Evolutionary conservation across 92 coral and sea anemone genomes (phyloP).

Genomic region (Epizoanthus rinbou): DNA sequence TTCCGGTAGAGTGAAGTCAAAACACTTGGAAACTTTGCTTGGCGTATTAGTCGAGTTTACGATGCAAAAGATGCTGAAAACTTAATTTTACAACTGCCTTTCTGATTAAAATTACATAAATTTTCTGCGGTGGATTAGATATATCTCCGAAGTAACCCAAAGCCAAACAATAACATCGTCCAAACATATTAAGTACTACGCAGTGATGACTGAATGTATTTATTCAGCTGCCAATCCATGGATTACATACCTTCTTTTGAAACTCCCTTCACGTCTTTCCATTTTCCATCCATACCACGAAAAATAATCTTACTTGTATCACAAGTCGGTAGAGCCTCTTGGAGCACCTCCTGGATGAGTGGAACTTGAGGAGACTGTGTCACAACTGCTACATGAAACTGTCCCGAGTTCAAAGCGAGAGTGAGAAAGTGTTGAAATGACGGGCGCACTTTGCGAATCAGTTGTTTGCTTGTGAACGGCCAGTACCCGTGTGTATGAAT

Average conservation of each 20-base stretch:
- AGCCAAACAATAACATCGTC: no score
- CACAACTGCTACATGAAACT: slow-evolving; percentile 84
- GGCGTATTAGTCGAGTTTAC: not conserved
- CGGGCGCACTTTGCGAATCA: slow-evolving; percentile 88
- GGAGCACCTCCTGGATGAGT: slow-evolving; percentile 83
- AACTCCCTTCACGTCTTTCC: slow-evolving; percentile 84
- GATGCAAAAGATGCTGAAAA: not conserved
- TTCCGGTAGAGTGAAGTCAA: slow-evolving; percentile 11
- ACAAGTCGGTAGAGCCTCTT: slow-evolving; percentile 66
- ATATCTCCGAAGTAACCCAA: slow-evolving; percentile 13
- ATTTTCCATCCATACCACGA: slow-evolving; percentile 84
- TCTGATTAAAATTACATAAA: no score
- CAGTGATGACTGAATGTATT: not conserved
- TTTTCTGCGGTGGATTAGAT: no score
- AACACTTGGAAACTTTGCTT: not conserved
- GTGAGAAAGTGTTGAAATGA: slow-evolving; percentile 82
- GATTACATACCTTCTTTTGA: slow-evolving; percentile 77
- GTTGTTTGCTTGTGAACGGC: slow-evolving; percentile 87
- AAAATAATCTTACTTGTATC: slow-evolving; percentile 75
- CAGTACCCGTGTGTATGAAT: slow-evolving; percentile 91
- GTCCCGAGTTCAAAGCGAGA: slow-evolving; percentile 65
- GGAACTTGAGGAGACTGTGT: slow-evolving; percentile 90
- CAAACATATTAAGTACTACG: not conserved
- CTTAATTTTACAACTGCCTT: no score
- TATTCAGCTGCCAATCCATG: not conserved